These are phyloP conservation scores for Gambelia wislizenii DNA, from an alignment of 2,797 vertebrate genomes.

Conservation along the genomic window DNA sequence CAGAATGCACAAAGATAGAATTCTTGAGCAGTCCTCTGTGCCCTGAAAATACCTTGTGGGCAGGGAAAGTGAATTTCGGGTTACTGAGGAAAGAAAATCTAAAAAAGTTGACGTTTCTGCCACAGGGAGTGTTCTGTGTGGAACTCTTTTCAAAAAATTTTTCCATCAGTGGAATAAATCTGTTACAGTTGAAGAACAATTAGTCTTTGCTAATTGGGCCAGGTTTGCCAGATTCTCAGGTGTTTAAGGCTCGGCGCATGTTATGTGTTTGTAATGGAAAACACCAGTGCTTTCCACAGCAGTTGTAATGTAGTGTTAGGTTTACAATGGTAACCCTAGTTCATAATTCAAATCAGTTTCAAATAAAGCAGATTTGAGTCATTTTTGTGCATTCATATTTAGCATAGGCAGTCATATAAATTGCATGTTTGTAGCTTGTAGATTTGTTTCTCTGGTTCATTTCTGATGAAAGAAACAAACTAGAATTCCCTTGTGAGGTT, in stretches of 20 bases:
- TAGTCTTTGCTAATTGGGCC: not conserved
- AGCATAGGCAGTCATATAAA: constrained; percentile 15
- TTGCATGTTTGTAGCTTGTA: constrained; percentile 7
- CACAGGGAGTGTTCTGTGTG: too few relatives aligned
- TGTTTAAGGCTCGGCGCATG: not conserved
- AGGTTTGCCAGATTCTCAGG: not conserved
- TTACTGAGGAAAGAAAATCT: not conserved
- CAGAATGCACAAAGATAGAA: not conserved
- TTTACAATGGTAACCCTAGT: not conserved
- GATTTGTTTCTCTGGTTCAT: constrained; percentile 29
- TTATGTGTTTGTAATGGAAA: not conserved
- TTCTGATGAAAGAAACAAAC: constrained; percentile 13
- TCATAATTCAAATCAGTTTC: not conserved
- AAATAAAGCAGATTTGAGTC: constrained; percentile 31
- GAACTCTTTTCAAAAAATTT: not conserved
- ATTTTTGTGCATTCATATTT: constrained; percentile 6
- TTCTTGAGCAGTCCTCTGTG: not conserved
- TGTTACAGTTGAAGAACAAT: not conserved
- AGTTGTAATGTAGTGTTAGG: not conserved
- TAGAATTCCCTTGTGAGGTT: constrained; percentile 36
- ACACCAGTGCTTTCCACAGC: not conserved
- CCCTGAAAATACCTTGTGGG: not conserved
- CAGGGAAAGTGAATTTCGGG: not conserved
- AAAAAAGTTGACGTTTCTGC: not conserved
- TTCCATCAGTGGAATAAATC: not conserved